Evolutionary conservation across 2,113 vertebrate species (phyloP).

Genomic region (Syngnathus floridae): DNA sequence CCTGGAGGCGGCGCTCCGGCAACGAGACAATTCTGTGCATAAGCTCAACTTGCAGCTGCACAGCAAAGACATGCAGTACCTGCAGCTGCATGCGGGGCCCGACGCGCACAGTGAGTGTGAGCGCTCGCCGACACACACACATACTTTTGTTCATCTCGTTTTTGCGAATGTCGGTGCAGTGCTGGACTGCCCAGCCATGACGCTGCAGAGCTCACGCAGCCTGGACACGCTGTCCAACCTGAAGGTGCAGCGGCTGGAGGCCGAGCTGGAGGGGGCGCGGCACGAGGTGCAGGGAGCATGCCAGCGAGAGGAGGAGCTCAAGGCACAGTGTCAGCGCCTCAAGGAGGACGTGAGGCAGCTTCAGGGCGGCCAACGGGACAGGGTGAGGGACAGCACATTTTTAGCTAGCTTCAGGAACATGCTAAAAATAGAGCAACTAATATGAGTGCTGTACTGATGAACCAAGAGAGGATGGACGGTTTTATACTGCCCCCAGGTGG

Average conservation of each 20-base stretch:
- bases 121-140: not conserved
- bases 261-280: constrained; percentile 83
- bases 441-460: too few relatives aligned
- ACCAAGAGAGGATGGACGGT: too few relatives aligned
- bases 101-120: constrained; percentile 78
- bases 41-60: constrained; percentile 79
- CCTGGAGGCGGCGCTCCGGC: constrained; percentile 84
- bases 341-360: constrained; percentile 85
- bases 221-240: constrained; percentile 75
- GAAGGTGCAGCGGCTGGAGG: constrained; percentile 79
- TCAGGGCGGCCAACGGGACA: constrained; percentile 80
- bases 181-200: constrained; percentile 75
- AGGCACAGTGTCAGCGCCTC: constrained; percentile 81
- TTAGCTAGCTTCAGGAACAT: not conserved
- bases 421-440: too few relatives aligned
- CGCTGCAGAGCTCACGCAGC: constrained; percentile 78
- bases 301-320: constrained; percentile 85
- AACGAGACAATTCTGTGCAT: constrained; percentile 79
- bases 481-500: too few relatives aligned
- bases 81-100: constrained; percentile 79
- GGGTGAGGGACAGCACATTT: constrained; percentile 66
- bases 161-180: constrained; percentile 38
- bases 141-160: not conserved
- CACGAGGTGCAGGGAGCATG: constrained; percentile 84
- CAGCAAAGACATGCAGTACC: constrained; percentile 86